Evolutionary conservation across 2,888 invertebrate genomes (phyloP).

Genomic region (Ennomos fuscantarius): DNA sequence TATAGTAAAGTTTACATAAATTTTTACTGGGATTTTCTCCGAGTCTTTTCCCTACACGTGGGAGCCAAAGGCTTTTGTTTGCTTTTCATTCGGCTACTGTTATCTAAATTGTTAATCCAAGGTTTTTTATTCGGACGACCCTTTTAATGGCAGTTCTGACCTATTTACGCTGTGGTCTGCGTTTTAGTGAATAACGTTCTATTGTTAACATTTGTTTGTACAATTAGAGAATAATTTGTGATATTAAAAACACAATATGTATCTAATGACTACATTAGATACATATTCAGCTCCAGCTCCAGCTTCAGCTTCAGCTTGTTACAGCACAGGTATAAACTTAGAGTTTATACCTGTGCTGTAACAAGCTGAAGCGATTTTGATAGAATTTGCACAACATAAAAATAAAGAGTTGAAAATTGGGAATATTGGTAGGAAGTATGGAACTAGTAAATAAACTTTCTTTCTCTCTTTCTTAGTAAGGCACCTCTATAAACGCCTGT

Average conservation of each 20-base stretch:
- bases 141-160: slow-evolving; percentile 25
- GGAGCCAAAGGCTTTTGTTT: slow-evolving; percentile 26
- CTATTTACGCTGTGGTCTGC: slow-evolving; percentile 23
- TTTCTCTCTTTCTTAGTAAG: too few relatives aligned
- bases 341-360: too few relatives aligned
- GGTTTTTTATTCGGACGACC: slow-evolving; percentile 30
- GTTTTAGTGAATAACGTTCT: slow-evolving; percentile 13
- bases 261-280: too few relatives aligned
- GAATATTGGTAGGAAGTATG: too few relatives aligned
- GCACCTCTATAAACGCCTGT: too few relatives aligned
- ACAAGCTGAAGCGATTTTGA: too few relatives aligned
- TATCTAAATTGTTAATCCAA: slow-evolving; percentile 39
- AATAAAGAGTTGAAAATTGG: too few relatives aligned
- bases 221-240: neutral
- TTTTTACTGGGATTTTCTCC: neutral
- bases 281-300: too few relatives aligned
- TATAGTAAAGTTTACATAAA: slow-evolving; percentile 18
- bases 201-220: neutral
- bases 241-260: neutral
- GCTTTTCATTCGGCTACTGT: slow-evolving; percentile 35
- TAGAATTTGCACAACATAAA: too few relatives aligned
- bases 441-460: too few relatives aligned
- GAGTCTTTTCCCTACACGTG: slow-evolving; percentile 4
- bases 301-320: too few relatives aligned
- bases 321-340: too few relatives aligned